A percentile compares a stretch with the other conserved stretches of the same genome.
Conservation (phyloP, 2,113 vertebrate genomes). For the Sylvicapra grimmia region DNA sequence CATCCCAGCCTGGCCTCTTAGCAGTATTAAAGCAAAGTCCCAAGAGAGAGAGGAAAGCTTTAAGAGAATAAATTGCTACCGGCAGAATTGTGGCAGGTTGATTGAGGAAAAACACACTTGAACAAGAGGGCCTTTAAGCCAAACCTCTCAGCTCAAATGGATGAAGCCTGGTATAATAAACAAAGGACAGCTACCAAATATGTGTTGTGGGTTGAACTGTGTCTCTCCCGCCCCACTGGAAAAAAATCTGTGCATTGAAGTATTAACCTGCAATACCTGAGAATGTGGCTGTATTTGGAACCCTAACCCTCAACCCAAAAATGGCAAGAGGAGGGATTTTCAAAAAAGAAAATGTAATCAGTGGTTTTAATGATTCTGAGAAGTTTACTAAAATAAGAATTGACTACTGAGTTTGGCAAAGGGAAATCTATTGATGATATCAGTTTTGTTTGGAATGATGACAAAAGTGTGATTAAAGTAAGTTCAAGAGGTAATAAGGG, state of each 20-base stretch:
- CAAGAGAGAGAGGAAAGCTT: not conserved
- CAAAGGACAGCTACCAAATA: not conserved
- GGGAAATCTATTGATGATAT: not conserved
- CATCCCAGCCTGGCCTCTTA: not conserved
- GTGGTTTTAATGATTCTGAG: not conserved
- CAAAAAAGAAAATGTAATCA: not conserved
- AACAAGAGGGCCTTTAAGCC: not conserved
- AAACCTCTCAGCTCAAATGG: not conserved
- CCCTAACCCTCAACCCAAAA: not conserved
- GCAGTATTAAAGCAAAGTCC: not conserved
- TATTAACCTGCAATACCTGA: not conserved
- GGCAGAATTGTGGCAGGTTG: not conserved
- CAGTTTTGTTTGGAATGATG: not conserved
- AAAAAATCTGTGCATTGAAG: not conserved
- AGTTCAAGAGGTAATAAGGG: not conserved
- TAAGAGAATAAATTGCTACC: not conserved
- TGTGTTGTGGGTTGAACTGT: not conserved
- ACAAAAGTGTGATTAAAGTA: not conserved
- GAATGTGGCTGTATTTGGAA: not conserved
- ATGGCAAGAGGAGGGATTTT: not conserved
- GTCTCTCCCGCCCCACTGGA: rapidly evolving
- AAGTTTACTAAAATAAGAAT: not conserved
- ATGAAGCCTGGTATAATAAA: not conserved
- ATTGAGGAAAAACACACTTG: not conserved
- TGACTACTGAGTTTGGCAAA: not conserved